phyloP scores from a whole-genome alignment of 2,797 vertebrate genomes.

The Lateolabrax maculatus region DNA sequence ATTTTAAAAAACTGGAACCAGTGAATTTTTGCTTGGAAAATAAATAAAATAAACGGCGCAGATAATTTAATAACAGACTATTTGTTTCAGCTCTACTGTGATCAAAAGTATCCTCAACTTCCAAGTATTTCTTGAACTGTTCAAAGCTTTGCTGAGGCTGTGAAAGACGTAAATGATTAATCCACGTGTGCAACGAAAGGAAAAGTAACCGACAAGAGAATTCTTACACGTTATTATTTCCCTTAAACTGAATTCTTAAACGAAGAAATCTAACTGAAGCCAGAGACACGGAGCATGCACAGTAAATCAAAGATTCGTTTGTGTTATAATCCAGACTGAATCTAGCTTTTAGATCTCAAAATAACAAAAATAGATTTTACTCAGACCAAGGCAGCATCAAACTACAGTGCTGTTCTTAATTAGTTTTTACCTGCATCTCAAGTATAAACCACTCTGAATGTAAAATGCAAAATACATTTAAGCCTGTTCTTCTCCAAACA shows the following conservation, averaged over 20 bases:
- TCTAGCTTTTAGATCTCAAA: not conserved
- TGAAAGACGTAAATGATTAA: not conserved
- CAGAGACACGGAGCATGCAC: no score
- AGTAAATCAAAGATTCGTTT: not conserved
- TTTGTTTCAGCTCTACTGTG: not conserved
- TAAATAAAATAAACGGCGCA: not conserved
- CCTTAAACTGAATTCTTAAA: not conserved
- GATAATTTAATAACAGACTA: not conserved
- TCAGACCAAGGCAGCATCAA: not conserved
- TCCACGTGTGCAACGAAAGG: no score
- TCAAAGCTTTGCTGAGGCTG: not conserved
- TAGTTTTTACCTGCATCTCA: not conserved
- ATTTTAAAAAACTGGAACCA: not conserved
- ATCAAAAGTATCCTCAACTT: not conserved
- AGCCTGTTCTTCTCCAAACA: no score
- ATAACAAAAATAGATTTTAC: not conserved
- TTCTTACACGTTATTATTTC: not conserved
- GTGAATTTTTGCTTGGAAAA: not conserved
- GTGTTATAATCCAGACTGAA: not conserved
- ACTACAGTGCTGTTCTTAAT: no score
- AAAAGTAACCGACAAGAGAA: not conserved
- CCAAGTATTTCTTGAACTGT: not conserved
- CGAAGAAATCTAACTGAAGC: not conserved
- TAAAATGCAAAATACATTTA: no score
- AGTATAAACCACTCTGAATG: not conserved